Evolutionary conservation across 2,797 vertebrate genomes (phyloP).

Genomic region (Coranthus polyacanthus): DNA sequence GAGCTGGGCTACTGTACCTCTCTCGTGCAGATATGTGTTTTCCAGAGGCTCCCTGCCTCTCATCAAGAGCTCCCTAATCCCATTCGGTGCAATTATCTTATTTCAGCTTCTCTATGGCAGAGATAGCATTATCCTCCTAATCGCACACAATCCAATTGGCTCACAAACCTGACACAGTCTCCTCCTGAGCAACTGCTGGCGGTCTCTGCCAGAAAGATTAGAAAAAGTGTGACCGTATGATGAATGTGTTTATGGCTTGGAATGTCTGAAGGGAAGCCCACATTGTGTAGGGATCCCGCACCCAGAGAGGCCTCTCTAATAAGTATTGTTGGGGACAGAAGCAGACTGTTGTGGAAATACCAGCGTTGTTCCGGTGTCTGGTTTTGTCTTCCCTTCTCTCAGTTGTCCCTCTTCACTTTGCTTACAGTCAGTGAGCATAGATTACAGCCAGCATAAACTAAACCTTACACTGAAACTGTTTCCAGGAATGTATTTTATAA

Average conservation of each 20-base stretch:
- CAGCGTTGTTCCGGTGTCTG: constrained; percentile 65
- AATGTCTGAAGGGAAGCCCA: constrained; percentile 44
- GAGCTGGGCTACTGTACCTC: constrained; percentile 60
- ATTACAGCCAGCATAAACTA: constrained; percentile 19
- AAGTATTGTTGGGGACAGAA: constrained; percentile 54
- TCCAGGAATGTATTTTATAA: constrained; percentile 13
- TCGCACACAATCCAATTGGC: constrained; percentile 79
- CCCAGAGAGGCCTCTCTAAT: constrained; percentile 51
- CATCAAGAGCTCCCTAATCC: constrained; percentile 79
- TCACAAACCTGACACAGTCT: constrained; percentile 62
- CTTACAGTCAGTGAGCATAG: constrained; percentile 46
- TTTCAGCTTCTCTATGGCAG: constrained; percentile 78
- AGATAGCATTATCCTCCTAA: constrained; percentile 81
- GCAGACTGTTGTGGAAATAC: constrained; percentile 79
- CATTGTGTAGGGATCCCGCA: constrained; percentile 32
- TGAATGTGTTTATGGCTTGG: constrained; percentile 56
- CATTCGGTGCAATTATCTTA: constrained; percentile 83
- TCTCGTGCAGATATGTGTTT: constrained; percentile 55
- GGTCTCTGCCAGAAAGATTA: constrained; percentile 57
- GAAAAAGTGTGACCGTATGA: constrained; percentile 44
- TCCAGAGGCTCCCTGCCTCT: constrained; percentile 67
- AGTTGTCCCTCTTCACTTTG: constrained; percentile 35
- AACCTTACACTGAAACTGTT: constrained; percentile 15
- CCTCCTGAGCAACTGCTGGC: constrained; percentile 45
- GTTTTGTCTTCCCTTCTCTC: constrained; percentile 53